phyloP scores from a whole-genome alignment of 53 echinoderm and acorn worm genomes.

The Echinarachnius parma region DNA sequence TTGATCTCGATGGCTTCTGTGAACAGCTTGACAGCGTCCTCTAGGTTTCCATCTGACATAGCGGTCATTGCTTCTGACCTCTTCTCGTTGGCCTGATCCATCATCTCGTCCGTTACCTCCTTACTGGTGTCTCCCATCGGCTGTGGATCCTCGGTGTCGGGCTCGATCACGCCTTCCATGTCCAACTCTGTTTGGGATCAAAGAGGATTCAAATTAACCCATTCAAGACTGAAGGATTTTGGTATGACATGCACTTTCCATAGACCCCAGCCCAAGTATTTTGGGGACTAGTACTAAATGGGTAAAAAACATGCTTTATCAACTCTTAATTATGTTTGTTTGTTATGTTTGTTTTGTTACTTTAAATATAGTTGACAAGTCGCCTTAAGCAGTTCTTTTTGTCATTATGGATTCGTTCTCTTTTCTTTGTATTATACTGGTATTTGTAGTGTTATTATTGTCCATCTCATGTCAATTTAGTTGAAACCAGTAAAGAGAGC shows the following conservation, averaged over 20 bases:
- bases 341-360: too few relatives aligned
- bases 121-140: conserved; percentile 71
- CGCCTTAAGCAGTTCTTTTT: too few relatives aligned
- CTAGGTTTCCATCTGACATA: conserved; percentile 63
- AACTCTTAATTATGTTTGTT: not conserved
- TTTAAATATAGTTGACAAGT: too few relatives aligned
- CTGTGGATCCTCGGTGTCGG: conserved; percentile 68
- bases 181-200: conserved; percentile 56
- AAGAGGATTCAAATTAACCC: not conserved
- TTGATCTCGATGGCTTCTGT: conserved; percentile 81
- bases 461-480: too few relatives aligned
- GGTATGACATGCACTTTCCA: too few relatives aligned
- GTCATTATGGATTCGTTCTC: too few relatives aligned
- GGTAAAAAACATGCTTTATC: not conserved
- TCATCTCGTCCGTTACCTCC: conserved; percentile 86
- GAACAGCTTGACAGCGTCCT: conserved; percentile 76
- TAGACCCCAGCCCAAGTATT: too few relatives aligned
- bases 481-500: too few relatives aligned
- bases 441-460: too few relatives aligned
- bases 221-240: not conserved
- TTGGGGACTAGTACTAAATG: not conserved
- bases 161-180: conserved; percentile 87
- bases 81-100: conserved; percentile 62
- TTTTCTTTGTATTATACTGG: too few relatives aligned
- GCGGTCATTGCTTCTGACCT: conserved; percentile 69